Conservation (phyloP, 1,140 invertebrate species). For the Euura saliciscinereae region DNA sequence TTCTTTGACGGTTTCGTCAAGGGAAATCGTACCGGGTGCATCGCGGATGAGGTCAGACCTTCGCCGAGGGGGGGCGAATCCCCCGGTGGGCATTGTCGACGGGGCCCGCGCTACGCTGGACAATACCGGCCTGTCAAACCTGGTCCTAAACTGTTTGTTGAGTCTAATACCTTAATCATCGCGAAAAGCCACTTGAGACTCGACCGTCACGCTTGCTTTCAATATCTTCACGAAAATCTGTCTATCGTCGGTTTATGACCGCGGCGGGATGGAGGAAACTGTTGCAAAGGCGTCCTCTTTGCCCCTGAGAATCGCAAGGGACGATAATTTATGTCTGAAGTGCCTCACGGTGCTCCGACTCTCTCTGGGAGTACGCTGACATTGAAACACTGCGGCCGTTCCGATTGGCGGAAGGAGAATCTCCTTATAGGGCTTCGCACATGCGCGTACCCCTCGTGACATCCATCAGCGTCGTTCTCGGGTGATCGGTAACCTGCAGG, state of each 20-base stretch:
- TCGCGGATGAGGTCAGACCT: too few species aligned
- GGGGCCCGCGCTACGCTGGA: neutral
- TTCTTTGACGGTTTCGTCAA: neutral
- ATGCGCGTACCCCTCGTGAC: constrained; percentile 48
- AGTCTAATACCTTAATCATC: constrained; percentile 1
- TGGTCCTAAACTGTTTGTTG: neutral
- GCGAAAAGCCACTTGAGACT: neutral
- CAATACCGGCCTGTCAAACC: neutral
- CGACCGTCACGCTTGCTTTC: neutral
- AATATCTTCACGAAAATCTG: too few species aligned
- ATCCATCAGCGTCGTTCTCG: constrained; percentile 43
- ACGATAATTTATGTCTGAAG: constrained; percentile 51
- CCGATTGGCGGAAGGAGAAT: constrained; percentile 45
- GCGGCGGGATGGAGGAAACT: too few species aligned
- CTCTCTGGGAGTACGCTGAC: constrained; percentile 41
- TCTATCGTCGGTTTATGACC: too few species aligned
- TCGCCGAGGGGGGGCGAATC: too few species aligned
- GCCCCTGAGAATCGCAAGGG: too few species aligned
- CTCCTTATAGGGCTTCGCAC: constrained; percentile 56
- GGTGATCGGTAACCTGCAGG: constrained; percentile 31
- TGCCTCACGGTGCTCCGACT: constrained; percentile 29
- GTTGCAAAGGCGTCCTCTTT: too few species aligned
- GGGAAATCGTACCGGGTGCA: neutral
- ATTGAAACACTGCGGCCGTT: constrained; percentile 53
- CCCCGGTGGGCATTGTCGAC: neutral